Conservation (phyloP, 37 sponge, comb jelly and placozoan species). For the Theonella swinhoei region DNA sequence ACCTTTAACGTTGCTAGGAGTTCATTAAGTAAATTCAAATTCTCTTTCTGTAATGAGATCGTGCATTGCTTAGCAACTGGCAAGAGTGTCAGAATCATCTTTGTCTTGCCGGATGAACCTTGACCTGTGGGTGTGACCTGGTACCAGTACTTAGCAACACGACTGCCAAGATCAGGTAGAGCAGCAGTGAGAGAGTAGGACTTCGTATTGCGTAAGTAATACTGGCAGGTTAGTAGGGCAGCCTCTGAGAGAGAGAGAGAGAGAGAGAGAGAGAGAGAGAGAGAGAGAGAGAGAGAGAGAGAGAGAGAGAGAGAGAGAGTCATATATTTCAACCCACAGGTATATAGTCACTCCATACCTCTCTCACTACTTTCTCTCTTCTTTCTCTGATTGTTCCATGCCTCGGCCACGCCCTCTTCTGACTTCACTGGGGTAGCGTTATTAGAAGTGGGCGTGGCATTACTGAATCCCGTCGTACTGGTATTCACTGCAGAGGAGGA, state of each 20-base stretch:
- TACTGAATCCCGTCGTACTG: no score
- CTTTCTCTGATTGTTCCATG: neutral
- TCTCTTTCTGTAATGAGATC: conserved; percentile 12
- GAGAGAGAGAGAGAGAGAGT: conserved; percentile 6
- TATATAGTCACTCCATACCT: no score
- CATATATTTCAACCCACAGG: no score
- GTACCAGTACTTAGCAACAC: conserved; percentile 64
- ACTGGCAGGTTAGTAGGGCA: conserved; percentile 17
- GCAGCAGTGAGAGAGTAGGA: neutral
- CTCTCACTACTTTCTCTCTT: neutral
- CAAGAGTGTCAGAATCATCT: conserved; percentile 22
- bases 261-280: neutral
- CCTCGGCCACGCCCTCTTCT: neutral
- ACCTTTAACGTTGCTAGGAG: conserved; percentile 23
- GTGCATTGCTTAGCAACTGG: conserved; percentile 49
- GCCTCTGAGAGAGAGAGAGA: conserved; percentile 5
- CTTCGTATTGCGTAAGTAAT: conserved; percentile 12
- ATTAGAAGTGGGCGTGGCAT: no score
- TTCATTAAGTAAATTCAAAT: conserved; percentile 26
- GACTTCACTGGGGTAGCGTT: neutral
- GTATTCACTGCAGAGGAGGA: no score
- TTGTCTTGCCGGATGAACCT: neutral
- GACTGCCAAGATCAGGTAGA: conserved; percentile 51
- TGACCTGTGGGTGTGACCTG: neutral
- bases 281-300: conserved; percentile 16